Evolutionary conservation across 2,888 invertebrate species (phyloP), one percentile per base, ranked within the genome.

Genomic region (Drosophila tanythrix): DNA sequence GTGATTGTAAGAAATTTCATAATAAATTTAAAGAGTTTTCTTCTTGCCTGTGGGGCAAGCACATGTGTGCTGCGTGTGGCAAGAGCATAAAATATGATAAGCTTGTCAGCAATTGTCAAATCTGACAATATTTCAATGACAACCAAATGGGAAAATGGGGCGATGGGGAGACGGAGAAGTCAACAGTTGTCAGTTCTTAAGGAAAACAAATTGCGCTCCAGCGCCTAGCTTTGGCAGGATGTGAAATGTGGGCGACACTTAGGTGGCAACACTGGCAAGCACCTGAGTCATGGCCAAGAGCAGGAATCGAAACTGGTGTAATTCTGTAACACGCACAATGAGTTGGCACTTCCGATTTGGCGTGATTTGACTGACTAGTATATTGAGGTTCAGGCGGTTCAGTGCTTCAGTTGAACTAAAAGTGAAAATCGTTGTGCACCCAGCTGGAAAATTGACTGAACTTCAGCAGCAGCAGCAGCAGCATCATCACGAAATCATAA

Each of bases 71-170:
- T 56, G 56, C 29, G 15, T 51, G 50, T 50, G 50, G 50, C 29
- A 31, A 58, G 62, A 29, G 50, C 65, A 74, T 81, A 81, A 81
- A 81, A 81, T 68, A 84, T 76, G 73, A 84, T 73, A 73, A 68
- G 73, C 74, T 74, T 80, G 88, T 85, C 85, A 89, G 74, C 85
- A 80, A 77, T 80, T 84, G 88, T 89, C 85, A 86, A 82, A 82
- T 80, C 74, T 82, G 82, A 88, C 90, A 85, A 86, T 89, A 88
- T 86, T 88, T 86, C 83, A 88, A 75, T 77, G 88, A 74, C 71
- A 86, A 29, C 38, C 52, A 65, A 60, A 50, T 33, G 66, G 46
- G 36, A 5, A 56, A 65, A 59, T 29, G 36, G 64, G 36, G 13
- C 13, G 27, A 38, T 8, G 15, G 1, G 4, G 8, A 27, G 46